A percentile compares a stretch with the other conserved stretches of the same genome.
Evolutionary conservation across 2,113 vertebrate genomes (phyloP).

Genomic region (Meriones unguiculatus): DNA sequence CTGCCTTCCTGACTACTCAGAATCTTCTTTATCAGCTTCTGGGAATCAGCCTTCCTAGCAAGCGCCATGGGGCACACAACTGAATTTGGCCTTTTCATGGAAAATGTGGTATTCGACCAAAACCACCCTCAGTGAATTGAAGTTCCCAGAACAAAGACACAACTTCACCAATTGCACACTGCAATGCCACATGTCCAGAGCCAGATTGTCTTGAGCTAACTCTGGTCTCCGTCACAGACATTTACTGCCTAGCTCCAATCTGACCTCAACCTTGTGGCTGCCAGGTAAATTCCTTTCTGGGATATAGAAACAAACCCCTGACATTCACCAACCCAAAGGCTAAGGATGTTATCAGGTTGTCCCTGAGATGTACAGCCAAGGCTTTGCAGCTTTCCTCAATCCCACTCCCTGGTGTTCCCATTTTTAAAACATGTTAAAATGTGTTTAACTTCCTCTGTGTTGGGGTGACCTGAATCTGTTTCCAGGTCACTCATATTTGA

Average conservation of each 20-base stretch:
- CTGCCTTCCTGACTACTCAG: not conserved
- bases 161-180: not conserved
- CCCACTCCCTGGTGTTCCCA: not conserved
- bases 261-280: not conserved
- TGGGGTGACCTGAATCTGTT: not conserved
- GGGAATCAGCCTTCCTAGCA: not conserved
- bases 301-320: not conserved
- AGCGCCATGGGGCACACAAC: not conserved
- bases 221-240: not conserved
- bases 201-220: not conserved
- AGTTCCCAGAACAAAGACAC: no score
- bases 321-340: not conserved
- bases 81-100: not conserved
- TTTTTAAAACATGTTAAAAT: not conserved
- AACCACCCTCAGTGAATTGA: no score
- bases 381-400: not conserved
- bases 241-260: not conserved
- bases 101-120: not conserved
- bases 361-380: not conserved
- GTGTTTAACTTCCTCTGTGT: not conserved
- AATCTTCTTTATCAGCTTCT: not conserved
- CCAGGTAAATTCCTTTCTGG: no score
- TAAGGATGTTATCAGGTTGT: no score
- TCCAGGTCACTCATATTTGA: not conserved
- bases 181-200: not conserved